Evolutionary conservation across 2,888 invertebrate species (phyloP).

Genomic region (Phalangium opilio): DNA sequence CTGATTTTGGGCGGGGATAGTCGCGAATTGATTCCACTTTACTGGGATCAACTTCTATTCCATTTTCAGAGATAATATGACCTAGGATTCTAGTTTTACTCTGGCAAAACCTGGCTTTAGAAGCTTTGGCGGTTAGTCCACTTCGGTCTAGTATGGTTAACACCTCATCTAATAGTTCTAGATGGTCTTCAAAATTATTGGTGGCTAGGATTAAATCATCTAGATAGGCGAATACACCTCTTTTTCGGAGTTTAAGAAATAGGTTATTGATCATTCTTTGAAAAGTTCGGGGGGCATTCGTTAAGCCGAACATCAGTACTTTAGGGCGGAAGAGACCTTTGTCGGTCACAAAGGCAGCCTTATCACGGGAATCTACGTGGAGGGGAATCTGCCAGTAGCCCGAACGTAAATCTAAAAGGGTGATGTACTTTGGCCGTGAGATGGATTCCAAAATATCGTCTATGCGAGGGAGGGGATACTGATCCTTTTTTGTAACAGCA

Average conservation of each 20-base stretch:
- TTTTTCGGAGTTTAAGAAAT: slow-evolving; percentile 14
- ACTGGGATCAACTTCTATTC: slow-evolving; percentile 4
- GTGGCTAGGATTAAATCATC: slow-evolving; percentile 21
- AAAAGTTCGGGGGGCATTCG: slow-evolving; percentile 21
- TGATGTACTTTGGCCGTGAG: too few species aligned
- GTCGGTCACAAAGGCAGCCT: slow-evolving; percentile 21
- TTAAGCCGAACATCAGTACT: slow-evolving; percentile 23
- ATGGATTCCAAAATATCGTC: too few species aligned
- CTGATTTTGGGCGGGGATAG: too few species aligned
- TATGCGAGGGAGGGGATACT: too few species aligned
- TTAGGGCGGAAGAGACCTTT: too few species aligned
- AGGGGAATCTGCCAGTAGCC: too few species aligned
- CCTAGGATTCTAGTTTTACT: slow-evolving; percentile 9
- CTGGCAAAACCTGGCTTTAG: slow-evolving; percentile 17
- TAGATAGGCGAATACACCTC: slow-evolving; percentile 18
- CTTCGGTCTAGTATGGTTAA: slow-evolving; percentile 14
- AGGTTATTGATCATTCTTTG: slow-evolving; percentile 22
- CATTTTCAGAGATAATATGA: slow-evolving; percentile 6
- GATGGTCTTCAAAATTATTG: slow-evolving; percentile 16
- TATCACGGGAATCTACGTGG: slow-evolving; percentile 3
- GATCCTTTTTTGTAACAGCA: too few species aligned
- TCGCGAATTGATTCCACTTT: too few species aligned
- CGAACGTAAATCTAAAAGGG: too few species aligned
- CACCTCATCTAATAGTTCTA: slow-evolving; percentile 10
- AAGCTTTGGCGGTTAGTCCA: slow-evolving; percentile 17